These are phyloP conservation scores for Sturmia bella DNA, from an alignment of 2,888 invertebrate genomes.

Conservation along the genomic window DNA sequence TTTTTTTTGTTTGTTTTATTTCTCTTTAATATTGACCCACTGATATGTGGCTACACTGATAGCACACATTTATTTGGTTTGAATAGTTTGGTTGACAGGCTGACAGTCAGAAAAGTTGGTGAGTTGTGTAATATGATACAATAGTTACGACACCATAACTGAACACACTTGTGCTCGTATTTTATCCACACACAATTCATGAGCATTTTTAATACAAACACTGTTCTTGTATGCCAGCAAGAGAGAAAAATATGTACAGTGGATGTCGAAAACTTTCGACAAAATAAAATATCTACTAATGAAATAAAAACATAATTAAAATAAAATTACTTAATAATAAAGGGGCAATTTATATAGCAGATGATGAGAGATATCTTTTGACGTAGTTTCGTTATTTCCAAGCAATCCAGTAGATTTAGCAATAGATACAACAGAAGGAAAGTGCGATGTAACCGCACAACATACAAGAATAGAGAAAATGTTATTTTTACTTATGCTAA, in stretches of 20 bases:
- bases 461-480: too few relatives aligned
- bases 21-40: constrained; percentile 24
- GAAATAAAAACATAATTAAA: too few relatives aligned
- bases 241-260: neutral
- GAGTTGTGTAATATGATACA: constrained; percentile 32
- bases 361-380: too few relatives aligned
- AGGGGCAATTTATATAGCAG: too few relatives aligned
- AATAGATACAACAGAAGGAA: too few relatives aligned
- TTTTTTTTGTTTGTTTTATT: neutral
- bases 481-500: too few relatives aligned
- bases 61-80: constrained; percentile 22
- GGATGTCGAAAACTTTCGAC: too few relatives aligned
- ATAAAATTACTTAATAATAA: too few relatives aligned
- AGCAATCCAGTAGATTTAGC: too few relatives aligned
- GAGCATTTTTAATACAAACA: neutral
- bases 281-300: too few relatives aligned
- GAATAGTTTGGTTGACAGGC: constrained; percentile 7
- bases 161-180: constrained; percentile 24
- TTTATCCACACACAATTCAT: neutral
- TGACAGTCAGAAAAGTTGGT: constrained; percentile 15
- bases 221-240: neutral
- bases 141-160: constrained; percentile 30
- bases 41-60: constrained; percentile 31
- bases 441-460: too few relatives aligned
- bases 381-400: too few relatives aligned